A percentile compares a stretch with the other conserved stretches of the same genome.
These are phyloP conservation scores for Hirudinaria manillensis DNA, from an alignment of 2,888 invertebrate species.

Conservation along the genomic window DNA sequence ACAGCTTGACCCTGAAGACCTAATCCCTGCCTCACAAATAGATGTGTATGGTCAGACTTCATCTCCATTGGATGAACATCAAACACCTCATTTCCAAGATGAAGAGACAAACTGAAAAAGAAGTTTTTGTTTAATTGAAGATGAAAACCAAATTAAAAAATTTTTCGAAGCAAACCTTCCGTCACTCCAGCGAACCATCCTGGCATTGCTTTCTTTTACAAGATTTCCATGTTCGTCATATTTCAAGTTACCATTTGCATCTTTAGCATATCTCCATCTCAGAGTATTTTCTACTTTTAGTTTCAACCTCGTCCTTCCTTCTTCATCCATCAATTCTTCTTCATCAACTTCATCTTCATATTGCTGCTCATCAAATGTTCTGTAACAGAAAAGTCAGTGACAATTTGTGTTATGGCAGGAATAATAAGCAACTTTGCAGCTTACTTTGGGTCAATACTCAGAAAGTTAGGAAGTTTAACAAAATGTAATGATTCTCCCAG, in stretches of 20 bases:
- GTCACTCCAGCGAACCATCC: slow-evolving; percentile 94
- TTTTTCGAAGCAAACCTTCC: slow-evolving; percentile 58
- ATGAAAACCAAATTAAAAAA: slow-evolving; percentile 5
- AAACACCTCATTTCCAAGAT: slow-evolving; percentile 93
- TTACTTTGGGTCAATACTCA: slow-evolving; percentile 82
- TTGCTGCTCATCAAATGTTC: slow-evolving; percentile 86
- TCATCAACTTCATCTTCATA: slow-evolving; percentile 99
- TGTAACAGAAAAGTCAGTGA: slow-evolving; percentile 37
- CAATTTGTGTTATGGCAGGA: no score
- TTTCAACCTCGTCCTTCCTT: slow-evolving; percentile 75
- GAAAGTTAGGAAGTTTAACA: slow-evolving; percentile 93
- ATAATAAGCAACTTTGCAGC: neutral
- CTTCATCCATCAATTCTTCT: slow-evolving; percentile 93
- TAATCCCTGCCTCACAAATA: slow-evolving; percentile 88
- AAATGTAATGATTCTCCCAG: slow-evolving; percentile 75
- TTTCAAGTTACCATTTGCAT: slow-evolving; percentile 55
- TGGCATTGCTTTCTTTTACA: slow-evolving; percentile 83
- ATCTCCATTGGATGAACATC: slow-evolving; percentile 85
- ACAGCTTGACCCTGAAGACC: slow-evolving; percentile 96
- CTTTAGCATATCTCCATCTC: slow-evolving; percentile 80
- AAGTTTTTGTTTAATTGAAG: neutral
- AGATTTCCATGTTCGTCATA: slow-evolving; percentile 60
- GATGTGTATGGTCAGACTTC: slow-evolving; percentile 89
- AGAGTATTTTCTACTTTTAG: slow-evolving; percentile 57
- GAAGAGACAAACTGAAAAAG: slow-evolving; percentile 75